Evolutionary conservation across 2,888 invertebrate species (phyloP).

Genomic region (Apantesis nais): DNA sequence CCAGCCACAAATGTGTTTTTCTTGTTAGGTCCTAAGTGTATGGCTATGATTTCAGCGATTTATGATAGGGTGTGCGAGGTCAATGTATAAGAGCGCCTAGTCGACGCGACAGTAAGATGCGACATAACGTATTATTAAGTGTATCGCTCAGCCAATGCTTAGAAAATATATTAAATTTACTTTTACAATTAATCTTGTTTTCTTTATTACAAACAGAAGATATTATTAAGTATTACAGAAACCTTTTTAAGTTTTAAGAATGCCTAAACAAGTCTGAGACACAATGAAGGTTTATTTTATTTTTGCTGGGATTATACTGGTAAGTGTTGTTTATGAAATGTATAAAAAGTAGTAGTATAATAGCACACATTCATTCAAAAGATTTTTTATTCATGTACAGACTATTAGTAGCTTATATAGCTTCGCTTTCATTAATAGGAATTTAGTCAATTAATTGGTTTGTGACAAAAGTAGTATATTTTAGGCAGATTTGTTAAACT

Average conservation of each 20-base stretch:
- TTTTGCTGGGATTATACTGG: neutral
- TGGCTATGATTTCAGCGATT: conserved; percentile 40
- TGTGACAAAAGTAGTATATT: neutral
- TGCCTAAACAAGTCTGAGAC: neutral
- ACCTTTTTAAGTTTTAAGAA: neutral
- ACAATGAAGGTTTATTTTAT: neutral
- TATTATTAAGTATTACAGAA: neutral
- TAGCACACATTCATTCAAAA: too few species aligned
- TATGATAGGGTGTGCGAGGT: conserved; percentile 22
- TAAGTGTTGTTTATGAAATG: too few species aligned
- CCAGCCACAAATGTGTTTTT: conserved; percentile 72
- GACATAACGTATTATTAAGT: neutral
- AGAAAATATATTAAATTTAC: neutral
- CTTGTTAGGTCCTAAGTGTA: conserved; percentile 58
- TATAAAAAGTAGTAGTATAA: too few species aligned
- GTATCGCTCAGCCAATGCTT: neutral
- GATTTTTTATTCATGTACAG: too few species aligned
- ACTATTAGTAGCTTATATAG: neutral
- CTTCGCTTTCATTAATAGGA: neutral
- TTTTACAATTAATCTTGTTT: neutral
- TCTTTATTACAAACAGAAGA: neutral
- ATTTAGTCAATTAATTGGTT: neutral
- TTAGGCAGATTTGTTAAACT: too few species aligned
- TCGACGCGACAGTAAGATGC: neutral
- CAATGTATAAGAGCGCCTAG: conserved; percentile 11